Percentiles rank a stretch among this genome's conserved stretches.
These are phyloP conservation scores for Stegodyphus mimosarum DNA, from an alignment of 1,140 invertebrate species.

Conservation along the genomic window DNA sequence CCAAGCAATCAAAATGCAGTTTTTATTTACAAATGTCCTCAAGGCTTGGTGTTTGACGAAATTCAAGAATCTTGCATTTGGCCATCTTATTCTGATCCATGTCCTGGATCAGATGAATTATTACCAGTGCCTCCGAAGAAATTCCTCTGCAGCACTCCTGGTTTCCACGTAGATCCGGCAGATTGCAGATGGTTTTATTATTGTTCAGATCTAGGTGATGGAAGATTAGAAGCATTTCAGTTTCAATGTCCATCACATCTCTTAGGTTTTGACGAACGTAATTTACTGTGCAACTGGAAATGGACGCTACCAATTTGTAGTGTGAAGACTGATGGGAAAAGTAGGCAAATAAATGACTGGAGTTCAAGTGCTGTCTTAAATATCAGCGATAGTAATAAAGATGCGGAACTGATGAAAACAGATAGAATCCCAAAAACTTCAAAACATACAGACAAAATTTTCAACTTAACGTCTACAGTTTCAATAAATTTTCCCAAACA, in stretches of 20 bases:
- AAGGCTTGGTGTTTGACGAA: slow-evolving; percentile 83
- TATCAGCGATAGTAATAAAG: not conserved
- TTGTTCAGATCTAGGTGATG: slow-evolving; percentile 79
- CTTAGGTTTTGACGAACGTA: slow-evolving; percentile 80
- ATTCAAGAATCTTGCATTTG: slow-evolving; percentile 78
- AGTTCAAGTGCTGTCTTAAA: not conserved
- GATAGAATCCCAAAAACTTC: not conserved
- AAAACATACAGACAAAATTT: no score
- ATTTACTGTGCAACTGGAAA: slow-evolving; percentile 83
- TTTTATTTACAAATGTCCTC: slow-evolving; percentile 85
- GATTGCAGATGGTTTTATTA: slow-evolving; percentile 90
- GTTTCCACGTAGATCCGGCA: slow-evolving; percentile 82
- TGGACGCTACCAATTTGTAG: slow-evolving; percentile 80
- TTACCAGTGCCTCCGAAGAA: slow-evolving; percentile 76
- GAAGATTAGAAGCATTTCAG: slow-evolving; percentile 78
- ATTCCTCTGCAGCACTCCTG: slow-evolving; percentile 70
- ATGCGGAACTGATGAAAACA: not conserved
- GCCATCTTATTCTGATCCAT: slow-evolving; percentile 80
- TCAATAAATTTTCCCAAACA: no score
- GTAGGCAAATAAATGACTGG: not conserved
- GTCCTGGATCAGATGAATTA: slow-evolving; percentile 72
- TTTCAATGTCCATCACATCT: slow-evolving; percentile 83
- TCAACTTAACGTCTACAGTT: no score
- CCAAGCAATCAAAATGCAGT: slow-evolving; percentile 80
- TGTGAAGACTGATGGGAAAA: slow-evolving; percentile 51